Evolutionary conservation across 2,888 invertebrate species (phyloP).

Genomic region (Cenopis cana): DNA sequence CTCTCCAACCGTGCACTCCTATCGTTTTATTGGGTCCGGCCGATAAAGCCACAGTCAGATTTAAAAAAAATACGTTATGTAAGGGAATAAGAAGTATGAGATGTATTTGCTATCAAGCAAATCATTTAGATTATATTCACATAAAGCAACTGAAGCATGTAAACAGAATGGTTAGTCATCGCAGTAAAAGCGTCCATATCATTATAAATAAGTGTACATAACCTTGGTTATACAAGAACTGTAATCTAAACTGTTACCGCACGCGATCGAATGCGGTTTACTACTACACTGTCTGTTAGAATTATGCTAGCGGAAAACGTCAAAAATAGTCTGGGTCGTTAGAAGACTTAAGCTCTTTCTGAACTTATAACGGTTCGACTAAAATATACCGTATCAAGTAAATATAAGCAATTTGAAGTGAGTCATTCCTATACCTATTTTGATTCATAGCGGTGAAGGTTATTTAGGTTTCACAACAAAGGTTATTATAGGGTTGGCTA

Average conservation of each 20-base stretch:
- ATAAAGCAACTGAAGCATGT: slow-evolving; percentile 6
- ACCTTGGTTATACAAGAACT: slow-evolving; percentile 43
- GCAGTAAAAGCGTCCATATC: slow-evolving; percentile 33
- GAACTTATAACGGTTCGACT: neutral
- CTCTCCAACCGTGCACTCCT: too few species aligned
- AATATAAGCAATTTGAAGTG: slow-evolving; percentile 36
- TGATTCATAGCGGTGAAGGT: slow-evolving; percentile 41
- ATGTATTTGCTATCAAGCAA: neutral
- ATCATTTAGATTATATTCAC: neutral
- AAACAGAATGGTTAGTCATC: slow-evolving; percentile 41
- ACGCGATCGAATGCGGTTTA: slow-evolving; percentile 41
- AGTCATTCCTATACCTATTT: slow-evolving; percentile 41
- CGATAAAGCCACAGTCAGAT: too few species aligned
- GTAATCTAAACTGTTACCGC: slow-evolving; percentile 36
- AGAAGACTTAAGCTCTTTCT: neutral
- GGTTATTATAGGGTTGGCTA: slow-evolving; percentile 39
- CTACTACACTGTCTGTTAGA: slow-evolving; percentile 28
- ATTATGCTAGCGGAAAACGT: neutral
- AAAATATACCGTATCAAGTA: slow-evolving; percentile 40
- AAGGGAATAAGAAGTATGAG: too few species aligned
- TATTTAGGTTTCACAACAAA: slow-evolving; percentile 38
- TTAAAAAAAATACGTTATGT: too few species aligned
- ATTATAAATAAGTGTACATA: slow-evolving; percentile 34
- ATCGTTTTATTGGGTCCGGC: too few species aligned
- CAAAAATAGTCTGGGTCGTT: neutral